phyloP scores from a whole-genome alignment of 1,140 invertebrate species.

The Spodoptera litura region DNA sequence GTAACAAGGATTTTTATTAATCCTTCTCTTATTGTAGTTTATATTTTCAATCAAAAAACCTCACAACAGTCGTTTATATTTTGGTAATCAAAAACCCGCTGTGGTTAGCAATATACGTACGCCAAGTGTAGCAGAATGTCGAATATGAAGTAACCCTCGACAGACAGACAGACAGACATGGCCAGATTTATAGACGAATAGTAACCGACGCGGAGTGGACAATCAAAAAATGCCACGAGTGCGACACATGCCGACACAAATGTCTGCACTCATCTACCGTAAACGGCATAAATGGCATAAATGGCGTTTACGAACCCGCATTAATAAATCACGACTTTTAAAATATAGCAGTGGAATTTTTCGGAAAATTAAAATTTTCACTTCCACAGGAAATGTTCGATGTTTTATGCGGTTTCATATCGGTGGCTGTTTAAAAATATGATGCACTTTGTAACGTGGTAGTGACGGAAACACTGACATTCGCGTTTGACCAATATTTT shows the following conservation, averaged over 20 bases:
- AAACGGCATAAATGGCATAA: constrained; percentile 61
- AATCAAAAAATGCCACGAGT: constrained; percentile 60
- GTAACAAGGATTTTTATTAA: too few species aligned
- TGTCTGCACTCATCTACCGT: constrained; percentile 60
- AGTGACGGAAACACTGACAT: constrained; percentile 42
- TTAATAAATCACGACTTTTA: constrained; percentile 79
- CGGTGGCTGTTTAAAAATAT: constrained; percentile 64
- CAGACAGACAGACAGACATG: neutral
- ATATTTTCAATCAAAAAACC: neutral
- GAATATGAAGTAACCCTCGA: constrained; percentile 16
- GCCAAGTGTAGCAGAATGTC: neutral
- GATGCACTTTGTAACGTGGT: constrained; percentile 62
- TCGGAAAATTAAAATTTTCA: constrained; percentile 75
- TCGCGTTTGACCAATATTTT: constrained; percentile 40
- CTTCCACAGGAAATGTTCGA: constrained; percentile 70
- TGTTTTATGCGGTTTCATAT: constrained; percentile 77
- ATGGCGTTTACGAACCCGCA: constrained; percentile 66
- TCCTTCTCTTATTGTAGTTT: too few species aligned
- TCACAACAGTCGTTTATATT: neutral
- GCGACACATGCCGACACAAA: constrained; percentile 60
- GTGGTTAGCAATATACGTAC: neutral
- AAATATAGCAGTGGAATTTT: constrained; percentile 75
- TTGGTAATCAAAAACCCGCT: neutral
- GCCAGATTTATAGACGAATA: constrained; percentile 40
- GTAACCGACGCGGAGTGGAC: constrained; percentile 56